These are phyloP conservation scores for Belgica antarctica DNA, from an alignment of 2,888 invertebrate genomes.

Conservation along the genomic window DNA sequence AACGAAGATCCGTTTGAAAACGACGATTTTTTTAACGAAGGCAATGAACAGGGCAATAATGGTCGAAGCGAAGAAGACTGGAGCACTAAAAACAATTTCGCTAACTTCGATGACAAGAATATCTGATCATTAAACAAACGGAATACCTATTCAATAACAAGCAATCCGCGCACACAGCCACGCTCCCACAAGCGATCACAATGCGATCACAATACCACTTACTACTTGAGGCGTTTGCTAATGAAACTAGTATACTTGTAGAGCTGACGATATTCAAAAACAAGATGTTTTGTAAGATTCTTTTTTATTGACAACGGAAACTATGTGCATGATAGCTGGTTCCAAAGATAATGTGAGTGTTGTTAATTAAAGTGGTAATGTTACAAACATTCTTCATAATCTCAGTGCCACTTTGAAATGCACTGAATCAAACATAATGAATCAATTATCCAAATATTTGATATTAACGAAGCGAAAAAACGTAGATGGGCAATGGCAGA, in stretches of 20 bases:
- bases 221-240: constrained; percentile 39
- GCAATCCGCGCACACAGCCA: background rate
- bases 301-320: too few species aligned
- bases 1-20: constrained; percentile 85
- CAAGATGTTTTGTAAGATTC: too few species aligned
- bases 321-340: too few species aligned
- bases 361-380: too few species aligned
- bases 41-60: background rate
- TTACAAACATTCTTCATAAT: too few species aligned
- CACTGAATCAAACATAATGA: background rate
- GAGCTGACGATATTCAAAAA: too few species aligned
- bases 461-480: constrained; percentile 12
- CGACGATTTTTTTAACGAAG: constrained; percentile 70
- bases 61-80: constrained; percentile 47
- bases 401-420: too few species aligned
- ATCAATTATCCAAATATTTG: background rate
- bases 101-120: constrained; percentile 53
- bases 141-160: background rate
- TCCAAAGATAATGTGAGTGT: too few species aligned
- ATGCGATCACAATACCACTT: constrained; percentile 25
- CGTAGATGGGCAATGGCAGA: background rate
- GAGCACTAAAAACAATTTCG: constrained; percentile 53
- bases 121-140: constrained; percentile 39
- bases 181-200: background rate
- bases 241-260: constrained; percentile 40